These are phyloP conservation scores for Blastomussa wellsi DNA, from an alignment of 92 coral and sea anemone genomes.

Conservation along the genomic window DNA sequence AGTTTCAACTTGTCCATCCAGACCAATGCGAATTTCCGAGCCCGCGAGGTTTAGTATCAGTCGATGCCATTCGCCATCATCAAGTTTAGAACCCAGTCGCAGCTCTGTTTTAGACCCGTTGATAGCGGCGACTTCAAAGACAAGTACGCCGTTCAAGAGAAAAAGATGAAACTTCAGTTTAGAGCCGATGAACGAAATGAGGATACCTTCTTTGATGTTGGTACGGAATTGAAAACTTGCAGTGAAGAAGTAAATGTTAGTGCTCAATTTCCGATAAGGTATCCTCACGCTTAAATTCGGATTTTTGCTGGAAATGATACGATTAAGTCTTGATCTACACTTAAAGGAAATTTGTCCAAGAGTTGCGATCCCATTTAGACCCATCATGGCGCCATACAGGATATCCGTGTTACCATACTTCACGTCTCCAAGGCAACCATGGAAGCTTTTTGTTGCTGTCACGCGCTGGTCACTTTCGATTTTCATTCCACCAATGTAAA, in stretches of 20 bases:
- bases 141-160: constrained; percentile 10
- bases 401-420: neutral
- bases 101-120: constrained; percentile 13
- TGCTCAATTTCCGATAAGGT: neutral
- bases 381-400: constrained; percentile 18
- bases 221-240: constrained; percentile 47
- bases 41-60: neutral
- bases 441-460: neutral
- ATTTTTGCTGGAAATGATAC: constrained; percentile 27
- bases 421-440: constrained; percentile 41
- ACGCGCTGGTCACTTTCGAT: neutral
- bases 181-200: constrained; percentile 29
- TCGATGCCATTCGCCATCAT: constrained; percentile 50
- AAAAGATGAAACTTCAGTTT: constrained; percentile 18
- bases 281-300: constrained; percentile 20
- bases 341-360: constrained; percentile 26
- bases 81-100: constrained; percentile 31
- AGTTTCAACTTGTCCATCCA: constrained; percentile 18
- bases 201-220: constrained; percentile 25
- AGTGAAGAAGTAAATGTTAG: neutral
- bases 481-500: constrained; percentile 39
- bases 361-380: neutral
- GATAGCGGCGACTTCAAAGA: constrained; percentile 4
- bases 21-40: neutral
- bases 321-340: constrained; percentile 8